Evolutionary conservation across 2,113 vertebrate species (phyloP), one percentile per base, ranked within the genome.

Genomic region (Stictonetta naevosa): DNA sequence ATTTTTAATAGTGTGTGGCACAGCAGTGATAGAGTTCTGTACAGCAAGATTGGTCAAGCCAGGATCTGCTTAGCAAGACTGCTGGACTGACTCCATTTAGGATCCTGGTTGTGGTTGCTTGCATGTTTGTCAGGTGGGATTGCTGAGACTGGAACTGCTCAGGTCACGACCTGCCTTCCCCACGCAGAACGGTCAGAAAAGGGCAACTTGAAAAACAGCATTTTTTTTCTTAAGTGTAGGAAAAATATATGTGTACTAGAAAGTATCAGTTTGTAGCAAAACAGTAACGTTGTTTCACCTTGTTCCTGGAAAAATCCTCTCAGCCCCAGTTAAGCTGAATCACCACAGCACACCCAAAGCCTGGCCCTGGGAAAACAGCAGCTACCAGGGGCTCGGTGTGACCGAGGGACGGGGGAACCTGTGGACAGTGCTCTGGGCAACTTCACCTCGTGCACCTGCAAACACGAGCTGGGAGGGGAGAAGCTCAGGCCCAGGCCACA

Each of bases 261-360:
- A 63, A 48, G 17, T 4, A 2, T 28, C 53, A 56, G 23, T 58
- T 21, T 88, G 28, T 8, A 50, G 8, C 83, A 56, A 55, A 90
- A 88, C 1, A 12, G 25, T 5, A 25, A 80, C 20, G 38, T 23
- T 67, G 46, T 28, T 85, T 74, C 63, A 48, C 5, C 8, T 28
- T 66, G 1, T 59, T 69, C 15, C 68, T 86, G 40, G 62, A 66
- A 83, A 52, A 50, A 29, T 28, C 23, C 7, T 10, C 56, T 67
- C 42, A 34, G 38, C 33, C 8, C 18, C 2, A 3, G 10, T 29
- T 68, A 40, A 15, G 53, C 59, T 42, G 50, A 42, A 73, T 17
- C 23, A 15, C 31, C 22, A 5, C 0, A 2, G 20, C 0, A 0
- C 8, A 9, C 13, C 25, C 0, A 0, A 55, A 64, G 23, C 11